Conservation (phyloP, 1,140 invertebrate genomes). For the Pygmarrhopalites habei region DNA sequence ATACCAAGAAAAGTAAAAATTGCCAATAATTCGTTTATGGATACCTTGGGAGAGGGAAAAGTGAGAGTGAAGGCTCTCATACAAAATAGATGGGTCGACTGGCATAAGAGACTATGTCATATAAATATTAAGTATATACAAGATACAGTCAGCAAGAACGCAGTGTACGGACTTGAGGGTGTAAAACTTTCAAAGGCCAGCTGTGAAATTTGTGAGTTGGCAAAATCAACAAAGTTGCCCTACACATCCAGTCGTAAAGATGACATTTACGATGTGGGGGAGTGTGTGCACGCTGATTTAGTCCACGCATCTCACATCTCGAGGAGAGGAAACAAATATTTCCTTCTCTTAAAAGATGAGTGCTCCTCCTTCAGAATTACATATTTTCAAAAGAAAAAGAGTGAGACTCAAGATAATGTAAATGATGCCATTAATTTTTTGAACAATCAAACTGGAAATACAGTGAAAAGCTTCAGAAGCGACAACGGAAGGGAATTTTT, state of each 20-base stretch:
- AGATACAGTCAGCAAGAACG: not conserved
- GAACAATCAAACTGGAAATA: not conserved
- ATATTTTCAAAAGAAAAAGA: constrained; percentile 8
- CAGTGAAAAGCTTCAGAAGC: constrained; percentile 16
- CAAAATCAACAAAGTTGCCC: not conserved
- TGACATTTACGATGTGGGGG: not conserved
- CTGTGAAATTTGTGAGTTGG: not conserved
- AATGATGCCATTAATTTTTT: not conserved
- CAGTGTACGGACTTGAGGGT: not conserved
- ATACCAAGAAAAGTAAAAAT: not conserved
- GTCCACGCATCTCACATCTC: constrained; percentile 1
- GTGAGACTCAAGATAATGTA: not conserved
- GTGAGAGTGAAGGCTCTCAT: too few species aligned
- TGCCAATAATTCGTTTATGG: not conserved
- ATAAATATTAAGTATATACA: not conserved
- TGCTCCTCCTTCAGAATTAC: not conserved
- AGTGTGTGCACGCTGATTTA: constrained; percentile 9
- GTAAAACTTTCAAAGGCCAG: not conserved
- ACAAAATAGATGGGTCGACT: too few species aligned
- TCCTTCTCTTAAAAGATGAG: constrained; percentile 10
- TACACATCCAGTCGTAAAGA: not conserved
- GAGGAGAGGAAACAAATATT: constrained; percentile 10
- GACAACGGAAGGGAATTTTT: constrained; percentile 26
- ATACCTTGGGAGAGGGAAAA: not conserved
- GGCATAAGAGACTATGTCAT: not conserved